Evolutionary conservation across 2,888 invertebrate species (phyloP), one percentile per base, ranked within the genome.

Genomic region (Drosophila recens): DNA sequence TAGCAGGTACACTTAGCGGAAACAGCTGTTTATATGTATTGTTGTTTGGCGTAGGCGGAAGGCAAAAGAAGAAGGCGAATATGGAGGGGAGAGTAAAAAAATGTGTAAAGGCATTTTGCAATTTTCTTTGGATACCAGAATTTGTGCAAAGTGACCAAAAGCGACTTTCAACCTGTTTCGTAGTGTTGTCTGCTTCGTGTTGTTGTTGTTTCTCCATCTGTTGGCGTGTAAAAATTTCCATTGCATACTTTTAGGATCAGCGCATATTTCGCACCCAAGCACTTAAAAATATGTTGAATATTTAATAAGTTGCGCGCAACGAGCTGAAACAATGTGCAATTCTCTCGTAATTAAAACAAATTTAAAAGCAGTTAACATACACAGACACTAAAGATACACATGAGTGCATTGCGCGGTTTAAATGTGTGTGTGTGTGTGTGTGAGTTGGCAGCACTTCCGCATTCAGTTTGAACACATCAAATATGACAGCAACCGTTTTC

Each of bases 231-330:
- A 34, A 63, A 57, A 54, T 63, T 27, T 48, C 20, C 67, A 49
- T 64, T 89, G 87, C 73, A 75, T 72, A 85, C 87, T 82, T 74
- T 81, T 87, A 87, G 85, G 80, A 82, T 80, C 78, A 69, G 74
- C 59, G 69, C 66, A 67, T 80, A 75, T 72, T 85, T 73, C 62
- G 77, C 77, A 56, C 61, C 56, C 49, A 52, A 75, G 89, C 87
- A 87, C 86, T 87, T 89, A 85, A 87, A 78, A 87, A 57, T 89
- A 78, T 80, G 73, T 57, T 89, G 70, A 63, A 84, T 89, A 81
- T 87, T 89, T 87, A 69, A 89, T 79, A 64, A 74, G 67, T 30
- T 40, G 36, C 33, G 46, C 38, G 38, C 61, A 48, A 43, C 54
- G 64, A 63, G 53, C 42, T 61, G 59, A 27, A 75, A 71, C 81